Percentiles rank a stretch among this genome's conserved stretches.
Conservation (phyloP, 1,140 invertebrate species). For the Spodoptera frugiperda region DNA sequence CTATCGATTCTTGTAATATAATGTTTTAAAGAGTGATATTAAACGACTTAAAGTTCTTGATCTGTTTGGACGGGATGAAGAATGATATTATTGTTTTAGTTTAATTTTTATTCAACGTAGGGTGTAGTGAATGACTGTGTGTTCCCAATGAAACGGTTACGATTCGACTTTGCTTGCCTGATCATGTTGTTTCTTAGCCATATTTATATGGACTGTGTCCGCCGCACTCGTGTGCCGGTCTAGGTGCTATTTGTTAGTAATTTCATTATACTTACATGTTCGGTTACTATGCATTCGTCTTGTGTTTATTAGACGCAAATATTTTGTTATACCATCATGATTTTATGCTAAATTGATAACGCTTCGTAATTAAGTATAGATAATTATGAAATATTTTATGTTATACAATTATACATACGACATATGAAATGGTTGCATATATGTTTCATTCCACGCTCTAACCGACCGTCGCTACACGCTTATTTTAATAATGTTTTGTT, state of each 20-base stretch:
- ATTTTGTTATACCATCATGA: slow-evolving; percentile 39
- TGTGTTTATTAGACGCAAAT: slow-evolving; percentile 30
- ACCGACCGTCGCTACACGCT: slow-evolving; percentile 57
- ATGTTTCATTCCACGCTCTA: slow-evolving; percentile 69
- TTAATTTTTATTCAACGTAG: slow-evolving; percentile 49
- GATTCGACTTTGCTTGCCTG: slow-evolving; percentile 67
- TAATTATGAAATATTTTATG: slow-evolving; percentile 18
- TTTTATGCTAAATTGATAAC: slow-evolving; percentile 42
- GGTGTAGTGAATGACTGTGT: slow-evolving; percentile 55
- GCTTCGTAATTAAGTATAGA: slow-evolving; percentile 43
- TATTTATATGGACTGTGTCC: slow-evolving; percentile 49
- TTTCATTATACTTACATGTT: slow-evolving; percentile 44
- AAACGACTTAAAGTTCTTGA: slow-evolving; percentile 61
- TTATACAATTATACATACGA: slow-evolving; percentile 22
- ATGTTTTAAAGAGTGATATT: slow-evolving; percentile 73
- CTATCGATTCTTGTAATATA: slow-evolving; percentile 76
- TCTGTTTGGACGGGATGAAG: slow-evolving; percentile 55
- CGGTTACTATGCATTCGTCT: slow-evolving; percentile 10
- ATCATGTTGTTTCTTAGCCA: slow-evolving; percentile 63
- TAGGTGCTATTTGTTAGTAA: slow-evolving; percentile 74
- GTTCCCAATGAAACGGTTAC: slow-evolving; percentile 52
- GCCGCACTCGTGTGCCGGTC: slow-evolving; percentile 53
- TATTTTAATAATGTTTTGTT: slow-evolving; percentile 66
- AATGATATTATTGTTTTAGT: slow-evolving; percentile 54
- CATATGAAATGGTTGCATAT: slow-evolving; percentile 23